Conservation (phyloP, 2,113 vertebrate genomes). For the Argyrosomus japonicus region DNA sequence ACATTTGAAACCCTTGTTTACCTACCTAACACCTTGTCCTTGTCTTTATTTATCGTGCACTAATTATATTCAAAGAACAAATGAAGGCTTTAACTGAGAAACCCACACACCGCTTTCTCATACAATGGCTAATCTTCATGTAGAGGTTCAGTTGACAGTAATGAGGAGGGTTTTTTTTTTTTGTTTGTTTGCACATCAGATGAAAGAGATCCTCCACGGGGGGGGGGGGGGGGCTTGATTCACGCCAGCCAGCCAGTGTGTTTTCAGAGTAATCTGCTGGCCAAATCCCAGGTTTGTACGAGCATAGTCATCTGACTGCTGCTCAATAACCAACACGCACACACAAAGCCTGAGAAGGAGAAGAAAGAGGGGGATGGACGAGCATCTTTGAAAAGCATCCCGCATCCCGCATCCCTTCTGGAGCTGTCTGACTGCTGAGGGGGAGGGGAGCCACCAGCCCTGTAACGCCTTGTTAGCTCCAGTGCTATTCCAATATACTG, state of each 20-base stretch:
- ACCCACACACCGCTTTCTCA: constrained; percentile 29
- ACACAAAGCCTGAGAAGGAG: constrained; percentile 32
- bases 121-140: constrained; percentile 26
- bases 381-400: constrained; percentile 46
- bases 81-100: constrained; percentile 18
- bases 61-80: constrained; percentile 23
- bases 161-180: constrained; percentile 25
- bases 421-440: constrained; percentile 33
- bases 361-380: constrained; percentile 60
- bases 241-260: constrained; percentile 24
- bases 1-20: constrained; percentile 81
- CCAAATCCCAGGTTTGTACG: constrained; percentile 65
- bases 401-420: constrained; percentile 50
- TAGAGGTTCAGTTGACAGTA: constrained; percentile 32
- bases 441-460: constrained; percentile 32
- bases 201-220: constrained; percentile 38
- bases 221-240: constrained; percentile 13
- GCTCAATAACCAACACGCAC: constrained; percentile 50
- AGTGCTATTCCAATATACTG: background rate
- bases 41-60: constrained; percentile 45
- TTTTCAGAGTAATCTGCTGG: constrained; percentile 55
- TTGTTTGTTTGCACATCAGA: constrained; percentile 31
- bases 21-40: constrained; percentile 59
- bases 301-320: constrained; percentile 68
- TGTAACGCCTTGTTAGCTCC: background rate